These are phyloP conservation scores for Leptinotarsa rubiginosa DNA, from an alignment of 2,888 invertebrate genomes.

Conservation along the genomic window DNA sequence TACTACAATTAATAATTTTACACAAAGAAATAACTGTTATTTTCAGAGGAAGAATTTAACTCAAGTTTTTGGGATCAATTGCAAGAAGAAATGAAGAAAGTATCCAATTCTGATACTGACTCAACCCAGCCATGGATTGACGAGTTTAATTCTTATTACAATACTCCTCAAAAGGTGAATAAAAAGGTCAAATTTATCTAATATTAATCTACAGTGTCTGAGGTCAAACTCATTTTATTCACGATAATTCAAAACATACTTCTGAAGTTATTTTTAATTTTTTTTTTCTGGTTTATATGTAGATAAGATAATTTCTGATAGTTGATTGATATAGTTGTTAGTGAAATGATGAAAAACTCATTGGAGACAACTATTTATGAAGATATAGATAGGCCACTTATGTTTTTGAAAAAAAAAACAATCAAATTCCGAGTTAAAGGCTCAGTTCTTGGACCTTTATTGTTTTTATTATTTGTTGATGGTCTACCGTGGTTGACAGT, in stretches of 20 bases:
- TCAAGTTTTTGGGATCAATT: slow-evolving; percentile 73
- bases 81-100: slow-evolving; percentile 83
- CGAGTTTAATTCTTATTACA: slow-evolving; percentile 73
- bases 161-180: slow-evolving; percentile 70
- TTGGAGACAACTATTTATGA: background rate
- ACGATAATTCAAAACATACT: background rate
- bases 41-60: slow-evolving; percentile 68
- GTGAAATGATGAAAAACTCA: background rate
- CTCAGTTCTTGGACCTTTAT: too few relatives aligned
- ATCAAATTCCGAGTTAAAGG: too few relatives aligned
- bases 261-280: background rate
- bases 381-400: background rate
- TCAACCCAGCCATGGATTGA: slow-evolving; percentile 79
- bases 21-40: slow-evolving; percentile 22
- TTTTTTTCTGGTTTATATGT: background rate
- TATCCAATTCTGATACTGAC: slow-evolving; percentile 75
- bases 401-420: too few relatives aligned
- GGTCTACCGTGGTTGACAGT: too few relatives aligned
- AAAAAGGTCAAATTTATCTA: slow-evolving; percentile 24
- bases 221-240: background rate
- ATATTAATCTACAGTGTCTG: slow-evolving; percentile 7
- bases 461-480: too few relatives aligned
- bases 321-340: background rate
- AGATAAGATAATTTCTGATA: background rate
- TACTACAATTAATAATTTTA: background rate